Evolutionary conservation across 2,797 vertebrate species (phyloP).

Genomic region (Rallus crepitans): DNA sequence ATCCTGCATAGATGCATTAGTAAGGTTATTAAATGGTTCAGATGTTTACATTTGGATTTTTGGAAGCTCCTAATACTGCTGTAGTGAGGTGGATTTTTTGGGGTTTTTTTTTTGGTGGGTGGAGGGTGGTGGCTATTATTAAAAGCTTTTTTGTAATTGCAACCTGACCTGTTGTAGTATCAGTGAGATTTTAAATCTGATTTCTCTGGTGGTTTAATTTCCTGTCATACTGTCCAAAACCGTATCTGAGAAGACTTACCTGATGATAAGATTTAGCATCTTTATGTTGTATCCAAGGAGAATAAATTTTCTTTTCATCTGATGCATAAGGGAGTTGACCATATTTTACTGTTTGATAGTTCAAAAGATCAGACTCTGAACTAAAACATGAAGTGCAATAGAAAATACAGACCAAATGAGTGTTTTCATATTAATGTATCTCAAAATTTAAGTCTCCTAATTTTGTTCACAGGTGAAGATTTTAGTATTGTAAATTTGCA

Average conservation of each 20-base stretch:
- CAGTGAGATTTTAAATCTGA: background rate
- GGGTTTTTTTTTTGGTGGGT: too few relatives aligned
- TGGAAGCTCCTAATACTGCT: background rate
- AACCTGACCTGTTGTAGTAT: background rate
- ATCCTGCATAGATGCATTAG: background rate
- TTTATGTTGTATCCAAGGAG: background rate
- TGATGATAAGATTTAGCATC: background rate
- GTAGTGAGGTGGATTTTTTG: background rate
- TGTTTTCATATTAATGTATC: background rate
- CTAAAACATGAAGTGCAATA: background rate
- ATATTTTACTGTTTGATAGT: background rate
- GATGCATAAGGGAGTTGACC: background rate
- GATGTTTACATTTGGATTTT: background rate
- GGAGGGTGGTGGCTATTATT: background rate
- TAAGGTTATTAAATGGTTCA: background rate
- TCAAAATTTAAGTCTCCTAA: background rate
- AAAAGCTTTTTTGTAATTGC: background rate
- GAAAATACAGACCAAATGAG: background rate
- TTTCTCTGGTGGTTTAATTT: background rate
- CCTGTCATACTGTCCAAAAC: background rate
- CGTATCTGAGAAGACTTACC: background rate
- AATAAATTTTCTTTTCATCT: background rate
- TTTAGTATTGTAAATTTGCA: background rate
- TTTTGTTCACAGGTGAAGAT: background rate
- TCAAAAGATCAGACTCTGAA: background rate